Evolutionary conservation across 1,140 invertebrate species (phyloP).

Genomic region (Ylistrum balloti): DNA sequence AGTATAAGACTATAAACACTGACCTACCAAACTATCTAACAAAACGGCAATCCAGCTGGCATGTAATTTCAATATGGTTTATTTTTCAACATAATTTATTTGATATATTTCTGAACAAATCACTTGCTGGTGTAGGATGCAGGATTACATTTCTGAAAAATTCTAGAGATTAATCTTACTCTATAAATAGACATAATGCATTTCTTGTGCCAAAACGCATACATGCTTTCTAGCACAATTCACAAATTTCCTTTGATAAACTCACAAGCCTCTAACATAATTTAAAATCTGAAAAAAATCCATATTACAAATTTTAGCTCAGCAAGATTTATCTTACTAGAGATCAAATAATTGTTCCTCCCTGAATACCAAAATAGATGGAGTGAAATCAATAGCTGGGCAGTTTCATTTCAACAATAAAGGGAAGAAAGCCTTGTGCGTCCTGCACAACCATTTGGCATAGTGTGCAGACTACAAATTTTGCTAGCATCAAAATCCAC

Average conservation of each 20-base stretch:
- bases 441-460: background rate
- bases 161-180: background rate
- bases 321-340: background rate
- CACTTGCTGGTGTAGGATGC: background rate
- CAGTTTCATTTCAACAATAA: background rate
- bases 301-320: constrained; percentile 34
- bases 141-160: background rate
- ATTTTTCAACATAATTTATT: background rate
- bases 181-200: constrained; percentile 18
- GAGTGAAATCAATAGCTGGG: background rate
- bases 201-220: constrained; percentile 9
- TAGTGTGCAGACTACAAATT: background rate
- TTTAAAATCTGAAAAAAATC: background rate
- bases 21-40: background rate
- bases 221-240: background rate
- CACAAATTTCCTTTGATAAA: constrained; percentile 1
- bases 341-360: background rate
- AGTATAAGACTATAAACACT: background rate
- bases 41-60: background rate
- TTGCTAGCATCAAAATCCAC: background rate
- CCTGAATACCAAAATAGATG: background rate
- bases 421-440: background rate
- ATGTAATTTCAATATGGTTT: background rate
- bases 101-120: background rate
- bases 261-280: constrained; percentile 8